Evolutionary conservation across 64 coral and sea anemone species (phyloP), one percentile per base, ranked within the genome.

Genomic region (Platygyra sinensis): DNA sequence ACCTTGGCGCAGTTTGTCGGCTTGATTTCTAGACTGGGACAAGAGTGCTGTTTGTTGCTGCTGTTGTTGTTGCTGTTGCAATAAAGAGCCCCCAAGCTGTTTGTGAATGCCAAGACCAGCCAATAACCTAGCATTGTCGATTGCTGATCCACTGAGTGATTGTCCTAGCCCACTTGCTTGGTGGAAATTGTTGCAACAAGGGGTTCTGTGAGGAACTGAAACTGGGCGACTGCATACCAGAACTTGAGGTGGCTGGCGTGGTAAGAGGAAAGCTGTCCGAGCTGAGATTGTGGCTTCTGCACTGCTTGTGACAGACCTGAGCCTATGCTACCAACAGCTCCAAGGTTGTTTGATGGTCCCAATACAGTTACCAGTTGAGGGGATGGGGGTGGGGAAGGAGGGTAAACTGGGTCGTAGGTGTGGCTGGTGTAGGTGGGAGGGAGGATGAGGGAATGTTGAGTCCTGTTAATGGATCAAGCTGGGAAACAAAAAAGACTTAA

Each of bases 301-400:
- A 96, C 82, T 16, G 95, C 88, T 36, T 85, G 62, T 14, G 81
- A 79, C 57, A 96, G 80, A 27, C 91, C 88, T 72, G 95, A 77
- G 49, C 95, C 91, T 76, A 96, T 90, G 62, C 88, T 94, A 72
- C 96, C 96, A 72, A 98, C 93, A 72, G 96, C 93, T 64, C 91
- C 94, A 20, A 93, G 62, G 29, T 72, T 90, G 57, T 78, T 73
- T 60, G 94, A 86, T 10, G 97, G 89, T 25, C 87, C 91, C 5
- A 92, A 27, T 29, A 60, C 78, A 62, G 74, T 77, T n/a, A 24
- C 91, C 91, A 19, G 89, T 91, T n/a, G 0, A 96, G 88, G 12
- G 97, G 97, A 38, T 99, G 97, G 10, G 97, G 97, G 38, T n/a
- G n/a, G 97, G 97, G 62, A 99, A 99, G 13, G 97, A 90, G 5